Base-by-base conservation (phyloP, 2,113 vertebrate genomes). In the Aegithalos caudatus region DNA sequence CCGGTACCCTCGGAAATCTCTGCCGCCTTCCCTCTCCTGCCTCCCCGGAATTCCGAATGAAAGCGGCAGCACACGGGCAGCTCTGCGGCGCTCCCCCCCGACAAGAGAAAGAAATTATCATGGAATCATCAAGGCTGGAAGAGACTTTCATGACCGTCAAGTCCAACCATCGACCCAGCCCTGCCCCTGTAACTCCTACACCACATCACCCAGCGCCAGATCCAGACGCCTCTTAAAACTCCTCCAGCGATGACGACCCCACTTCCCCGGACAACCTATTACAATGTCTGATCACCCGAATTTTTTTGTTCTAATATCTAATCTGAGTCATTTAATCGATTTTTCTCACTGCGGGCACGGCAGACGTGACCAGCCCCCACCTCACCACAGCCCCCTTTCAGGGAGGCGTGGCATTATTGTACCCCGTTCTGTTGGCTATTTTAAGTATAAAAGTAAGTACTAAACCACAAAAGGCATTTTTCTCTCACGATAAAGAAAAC, bases 401-500 rank as follows among this genome's bases (percentile, higher is more conserved):
- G 23, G 23, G 23, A 21, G 9, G 1, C 1, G 12, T 1, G 22
- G 8, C 11, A 16, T 27, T 18, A 40, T 1, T n/a, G 2, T 8
- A 11, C 1, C 25, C 2, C 8, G 1, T 22, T 35, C 23, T 31
- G 10, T 4, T 27, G 54, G 7, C 1, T 3, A 9, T 9, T 56
- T 69, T 7, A 48, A 15, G 10, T 28, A 37, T 4, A 44, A 37
- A 77, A 86, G 2, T 2, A 40, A 25, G 3, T 4, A 35, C 8
- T 29, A 35, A 37, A 35, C 12, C 12, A 83, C 12, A 28, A 69
- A 69, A 48, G 4, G 2, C 8, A 12, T 56, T 80, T 21, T 27
- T 1, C 20, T 37, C 9, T 27, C 40, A 16, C 17, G 10, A 35
- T 4, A 4, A 61, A 5, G 7, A 40, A 38, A 31, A 6, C 5